These are phyloP conservation scores for Epinephelus coioides DNA, from an alignment of 2,797 vertebrate genomes.

Conservation along the genomic window DNA sequence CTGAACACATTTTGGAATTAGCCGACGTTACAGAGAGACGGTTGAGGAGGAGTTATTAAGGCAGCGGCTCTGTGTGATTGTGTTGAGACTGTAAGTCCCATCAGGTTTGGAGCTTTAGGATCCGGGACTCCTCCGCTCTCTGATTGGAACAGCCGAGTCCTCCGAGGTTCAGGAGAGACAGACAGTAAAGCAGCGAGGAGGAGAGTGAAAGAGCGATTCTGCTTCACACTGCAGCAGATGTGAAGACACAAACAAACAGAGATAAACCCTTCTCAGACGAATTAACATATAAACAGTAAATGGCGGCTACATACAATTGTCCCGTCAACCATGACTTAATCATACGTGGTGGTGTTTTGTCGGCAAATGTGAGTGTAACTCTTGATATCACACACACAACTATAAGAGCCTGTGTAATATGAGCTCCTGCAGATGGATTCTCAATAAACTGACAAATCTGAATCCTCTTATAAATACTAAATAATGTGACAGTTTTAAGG, in stretches of 20 bases:
- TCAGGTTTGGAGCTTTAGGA: conserved; percentile 57
- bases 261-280: conserved; percentile 9
- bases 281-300: conserved; percentile 8
- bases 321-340: conserved; percentile 25
- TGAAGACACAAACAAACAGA: conserved; percentile 30
- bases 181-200: not conserved
- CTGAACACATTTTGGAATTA: conserved; percentile 35
- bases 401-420: conserved; percentile 8
- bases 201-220: conserved; percentile 15
- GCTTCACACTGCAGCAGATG: conserved; percentile 23
- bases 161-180: conserved; percentile 46
- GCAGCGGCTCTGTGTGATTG: conserved; percentile 52
- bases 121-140: conserved; percentile 32
- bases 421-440: conserved; percentile 4
- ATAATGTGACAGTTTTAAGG: conserved; percentile 36
- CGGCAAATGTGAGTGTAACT: not conserved
- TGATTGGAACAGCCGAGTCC: conserved; percentile 41
- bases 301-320: not conserved
- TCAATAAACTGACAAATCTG: conserved; percentile 40
- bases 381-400: conserved; percentile 11
- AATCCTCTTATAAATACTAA: conserved; percentile 40
- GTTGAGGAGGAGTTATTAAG: conserved; percentile 30
- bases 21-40: conserved; percentile 11
- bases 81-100: conserved; percentile 59
- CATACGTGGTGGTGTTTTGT: not conserved